These are phyloP conservation scores for Pelodytes ibericus DNA, from an alignment of 2,797 vertebrate genomes.

Conservation along the genomic window DNA sequence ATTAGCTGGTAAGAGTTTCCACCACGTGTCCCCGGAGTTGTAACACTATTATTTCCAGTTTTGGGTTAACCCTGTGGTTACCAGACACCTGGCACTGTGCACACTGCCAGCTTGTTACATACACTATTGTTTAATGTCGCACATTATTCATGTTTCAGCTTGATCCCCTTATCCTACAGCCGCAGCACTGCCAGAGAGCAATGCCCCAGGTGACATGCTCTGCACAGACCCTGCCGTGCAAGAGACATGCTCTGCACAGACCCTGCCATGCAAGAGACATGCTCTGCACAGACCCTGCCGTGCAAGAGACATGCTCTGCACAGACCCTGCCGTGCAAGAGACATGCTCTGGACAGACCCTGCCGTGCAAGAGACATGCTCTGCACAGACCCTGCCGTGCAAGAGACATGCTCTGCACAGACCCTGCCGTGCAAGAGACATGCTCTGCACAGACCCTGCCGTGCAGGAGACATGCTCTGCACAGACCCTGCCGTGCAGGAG, in stretches of 20 bases:
- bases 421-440: not conserved
- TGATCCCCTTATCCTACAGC: not conserved
- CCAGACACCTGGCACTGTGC: no score
- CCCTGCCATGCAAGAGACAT: not conserved
- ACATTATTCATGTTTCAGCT: not conserved
- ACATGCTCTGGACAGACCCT: not conserved
- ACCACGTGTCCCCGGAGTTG: no score
- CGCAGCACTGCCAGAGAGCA: no score
- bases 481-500: not conserved
- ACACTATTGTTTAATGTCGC: not conserved
- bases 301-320: slow-evolving; percentile 9
- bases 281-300: slow-evolving; percentile 8
- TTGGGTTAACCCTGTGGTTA: no score
- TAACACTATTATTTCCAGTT: no score
- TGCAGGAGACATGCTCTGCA: slow-evolving; percentile 7
- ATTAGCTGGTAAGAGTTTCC: no score
- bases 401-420: not conserved
- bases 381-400: not conserved
- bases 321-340: not conserved
- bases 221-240: not conserved
- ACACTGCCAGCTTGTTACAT: not conserved
- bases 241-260: not conserved
- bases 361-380: not conserved
- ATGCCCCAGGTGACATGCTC: not conserved
- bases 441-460: not conserved